These are phyloP conservation scores for Leptoteleia sp. DNA, from an alignment of 1,140 invertebrate genomes.

Conservation along the genomic window DNA sequence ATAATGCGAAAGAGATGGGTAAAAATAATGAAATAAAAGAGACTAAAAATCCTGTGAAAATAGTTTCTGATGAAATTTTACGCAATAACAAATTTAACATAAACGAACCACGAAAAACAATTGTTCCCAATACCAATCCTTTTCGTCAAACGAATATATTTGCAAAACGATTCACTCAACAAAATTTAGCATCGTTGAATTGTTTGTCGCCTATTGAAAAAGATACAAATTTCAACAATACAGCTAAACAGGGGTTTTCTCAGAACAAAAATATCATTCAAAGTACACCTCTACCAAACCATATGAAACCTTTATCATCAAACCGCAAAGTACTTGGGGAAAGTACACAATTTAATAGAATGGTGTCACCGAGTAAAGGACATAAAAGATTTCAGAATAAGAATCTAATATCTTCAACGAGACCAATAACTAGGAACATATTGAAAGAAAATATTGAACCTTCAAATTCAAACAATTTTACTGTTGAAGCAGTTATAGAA, in stretches of 20 bases:
- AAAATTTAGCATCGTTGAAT: too few species aligned
- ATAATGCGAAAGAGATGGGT: not conserved
- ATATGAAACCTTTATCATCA: not conserved
- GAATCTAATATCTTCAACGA: not conserved
- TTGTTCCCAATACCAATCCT: conserved; percentile 1
- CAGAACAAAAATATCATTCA: conserved; percentile 12
- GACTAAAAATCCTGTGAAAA: not conserved
- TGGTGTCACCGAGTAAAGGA: not conserved
- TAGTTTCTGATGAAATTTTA: conserved; percentile 1
- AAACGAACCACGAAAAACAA: not conserved
- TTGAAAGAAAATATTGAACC: conserved; percentile 43
- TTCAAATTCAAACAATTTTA: not conserved
- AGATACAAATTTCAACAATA: too few species aligned
- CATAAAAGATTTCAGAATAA: conserved; percentile 1
- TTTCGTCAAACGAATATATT: conserved; percentile 30
- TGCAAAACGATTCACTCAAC: not conserved
- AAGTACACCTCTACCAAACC: conserved; percentile 3
- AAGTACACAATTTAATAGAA: conserved; percentile 8
- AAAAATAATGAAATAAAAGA: not conserved
- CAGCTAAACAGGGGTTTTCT: too few species aligned
- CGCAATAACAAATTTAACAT: conserved; percentile 9
- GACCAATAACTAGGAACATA: not conserved
- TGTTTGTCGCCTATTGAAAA: too few species aligned
- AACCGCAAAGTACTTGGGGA: conserved; percentile 7
- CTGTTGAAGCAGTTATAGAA: conserved; percentile 12